Evolutionary conservation across 2,113 vertebrate species (phyloP), one percentile per base, ranked within the genome.

Genomic region (Megaleporinus macrocephalus): DNA sequence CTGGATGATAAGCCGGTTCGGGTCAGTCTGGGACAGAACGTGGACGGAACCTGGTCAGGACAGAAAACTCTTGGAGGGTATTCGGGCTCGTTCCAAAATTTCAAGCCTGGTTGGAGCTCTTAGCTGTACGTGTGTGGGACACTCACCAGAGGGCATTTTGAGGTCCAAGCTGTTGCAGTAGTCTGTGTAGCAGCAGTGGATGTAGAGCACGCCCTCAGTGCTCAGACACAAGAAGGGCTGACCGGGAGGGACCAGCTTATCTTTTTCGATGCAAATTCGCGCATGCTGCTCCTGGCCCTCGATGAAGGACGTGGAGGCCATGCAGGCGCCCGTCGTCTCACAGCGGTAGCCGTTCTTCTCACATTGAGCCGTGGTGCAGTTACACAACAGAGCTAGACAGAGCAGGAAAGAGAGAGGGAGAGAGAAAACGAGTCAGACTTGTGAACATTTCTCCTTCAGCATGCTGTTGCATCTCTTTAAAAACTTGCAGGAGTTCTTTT

Each of bases 81-180:
- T 44, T 44, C 4, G 10, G 5, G 10, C 11, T 44, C 41, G 11
- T 44, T 7, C 41, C 41, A 44, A 44, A 44, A 44, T 44, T 44
- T 5, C 10, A 44, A 5, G 10, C 49, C 16, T 16, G 49, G 2
- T 1, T 51, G 16, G 16, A 51, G 49, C 0, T 18, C 22, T 4
- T 11, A 36, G 13, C 27, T 24, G 16, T n/a, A 41, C 0, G 14
- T 51, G 5, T 6, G 10, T 12, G 49, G 44, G 62, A 62, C 16
- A 69, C 90, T 90, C 76, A 99, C 98, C 96, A 13, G 94, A 95
- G 85, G 96, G 96, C 76, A 96, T 94, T 88, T 94, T 92, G 62
- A 98, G 92, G 90, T 97, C 95, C 0, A 97, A 95, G 91, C 94
- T 97, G 92, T 99, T 99, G 94, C 98, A 99, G 92, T 95, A 98